Percentiles rank a stretch among this genome's conserved stretches.
phyloP scores from a whole-genome alignment of 1,140 invertebrate genomes.

The Bombus sibiricus region DNA sequence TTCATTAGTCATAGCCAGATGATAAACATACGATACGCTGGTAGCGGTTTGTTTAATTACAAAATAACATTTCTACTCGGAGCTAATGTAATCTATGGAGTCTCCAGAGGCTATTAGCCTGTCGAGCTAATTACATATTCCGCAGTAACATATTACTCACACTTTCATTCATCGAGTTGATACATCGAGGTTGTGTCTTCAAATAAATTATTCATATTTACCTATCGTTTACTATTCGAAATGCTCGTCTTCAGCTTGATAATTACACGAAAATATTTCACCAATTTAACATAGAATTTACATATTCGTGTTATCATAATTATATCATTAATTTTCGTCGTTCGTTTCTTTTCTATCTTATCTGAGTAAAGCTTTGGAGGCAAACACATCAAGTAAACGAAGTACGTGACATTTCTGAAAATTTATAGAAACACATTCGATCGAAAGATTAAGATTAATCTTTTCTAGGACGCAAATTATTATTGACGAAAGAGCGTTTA shows the following conservation, averaged over 20 bases:
- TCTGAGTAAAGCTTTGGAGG: accelerated
- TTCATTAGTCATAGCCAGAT: neutral
- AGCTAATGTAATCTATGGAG: neutral
- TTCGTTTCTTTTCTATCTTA: neutral
- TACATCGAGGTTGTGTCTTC: too few species aligned
- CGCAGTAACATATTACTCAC: neutral
- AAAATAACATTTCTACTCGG: neutral
- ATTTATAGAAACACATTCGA: neutral
- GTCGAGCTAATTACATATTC: neutral
- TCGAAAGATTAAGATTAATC: neutral
- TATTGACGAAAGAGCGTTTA: neutral
- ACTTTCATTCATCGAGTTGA: neutral
- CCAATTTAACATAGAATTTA: neutral
- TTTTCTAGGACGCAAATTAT: neutral
- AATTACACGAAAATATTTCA: neutral
- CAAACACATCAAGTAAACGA: neutral
- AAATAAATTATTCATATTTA: neutral
- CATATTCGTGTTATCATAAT: too few species aligned
- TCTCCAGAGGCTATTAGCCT: neutral
- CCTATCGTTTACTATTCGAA: neutral
- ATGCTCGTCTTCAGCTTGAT: neutral
- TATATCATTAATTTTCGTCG: neutral
- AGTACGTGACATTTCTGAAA: neutral
- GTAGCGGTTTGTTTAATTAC: neutral
- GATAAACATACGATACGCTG: neutral